Evolutionary conservation across 1,140 invertebrate genomes (phyloP).

Genomic region (Cydia fagiglandana): DNA sequence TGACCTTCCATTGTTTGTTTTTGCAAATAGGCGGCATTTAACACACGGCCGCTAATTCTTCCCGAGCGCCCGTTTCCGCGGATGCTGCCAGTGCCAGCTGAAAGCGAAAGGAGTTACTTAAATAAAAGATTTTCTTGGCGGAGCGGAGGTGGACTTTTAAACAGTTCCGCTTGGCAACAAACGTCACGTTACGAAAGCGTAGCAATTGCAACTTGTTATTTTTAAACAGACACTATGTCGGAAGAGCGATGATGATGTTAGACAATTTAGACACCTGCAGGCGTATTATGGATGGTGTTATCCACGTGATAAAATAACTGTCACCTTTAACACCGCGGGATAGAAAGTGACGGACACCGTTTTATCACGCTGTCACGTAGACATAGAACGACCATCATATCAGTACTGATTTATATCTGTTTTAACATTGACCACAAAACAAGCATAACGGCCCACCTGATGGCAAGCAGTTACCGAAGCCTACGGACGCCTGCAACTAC

Average conservation of each 20-base stretch:
- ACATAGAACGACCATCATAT: no score
- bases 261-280: neutral
- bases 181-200: conserved; percentile 39
- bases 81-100: conserved; percentile 49
- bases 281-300: no score
- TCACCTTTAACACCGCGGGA: no score
- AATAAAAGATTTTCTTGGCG: conserved; percentile 44
- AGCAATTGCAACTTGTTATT: conserved; percentile 27
- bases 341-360: no score
- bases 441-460: no score
- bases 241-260: conserved; percentile 4
- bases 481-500: no score
- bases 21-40: conserved; percentile 63
- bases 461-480: no score
- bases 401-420: neutral
- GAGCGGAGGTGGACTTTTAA: conserved; percentile 39
- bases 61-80: conserved; percentile 54
- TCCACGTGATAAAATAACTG: no score
- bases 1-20: conserved; percentile 72
- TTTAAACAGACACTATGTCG: conserved; percentile 9
- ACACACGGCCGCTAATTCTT: conserved; percentile 64
- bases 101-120: conserved; percentile 60
- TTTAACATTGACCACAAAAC: neutral
- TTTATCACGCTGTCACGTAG: no score
- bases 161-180: conserved; percentile 39